Evolutionary conservation across 92 coral and sea anemone species (phyloP), one percentile per base, ranked within the genome.

Genomic region (Actinostola sp.): DNA sequence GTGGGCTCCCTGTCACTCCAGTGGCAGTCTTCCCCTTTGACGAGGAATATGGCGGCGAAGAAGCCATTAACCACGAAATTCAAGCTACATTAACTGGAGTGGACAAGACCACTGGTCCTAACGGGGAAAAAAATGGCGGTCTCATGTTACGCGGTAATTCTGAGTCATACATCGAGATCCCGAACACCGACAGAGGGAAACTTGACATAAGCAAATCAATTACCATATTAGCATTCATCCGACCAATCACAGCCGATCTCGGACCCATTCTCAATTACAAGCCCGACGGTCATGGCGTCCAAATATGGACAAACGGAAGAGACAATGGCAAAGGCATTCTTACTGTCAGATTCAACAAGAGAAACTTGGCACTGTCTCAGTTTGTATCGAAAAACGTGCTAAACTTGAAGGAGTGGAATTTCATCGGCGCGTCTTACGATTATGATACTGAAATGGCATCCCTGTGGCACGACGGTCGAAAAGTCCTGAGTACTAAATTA

Each of bases 221-320:
- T 27, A 88, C 80, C 3, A 84, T 88, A 36, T 52, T 88, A 32
- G 51, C 69, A 8, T 63, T 67, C 61, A 76, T 88, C 19, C 71
- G 65, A 26, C 92, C 92, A 25, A 42, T 51, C 60, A 52, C 66
- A 23, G 83, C 79, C 25, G 46, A 63, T 3, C 69, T 82, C 10
- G 92, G 89, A 5, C 92, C 92, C 0, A 71, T 88, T 10, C 61
- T 88, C 4, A 85, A 84, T 54, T 88, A 88, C 76, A 78, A 78
- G 0, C 77, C 80, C 58, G 41, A 39, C 34, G 82, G 75, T 7
- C 79, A 73, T 23, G 92, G 85, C 12, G 92, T 88, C 33, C 88
- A 78, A 56, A 58, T 88, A 33, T 75, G 88, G 84, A 68, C 78
- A 11, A 38, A 63, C 39, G 86, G 86, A 0, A 27, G 25, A 2